A percentile compares a stretch with the other conserved stretches of the same genome.
Evolutionary conservation across 2,797 vertebrate species (phyloP).

Genomic region (Acridotheres tristis): DNA sequence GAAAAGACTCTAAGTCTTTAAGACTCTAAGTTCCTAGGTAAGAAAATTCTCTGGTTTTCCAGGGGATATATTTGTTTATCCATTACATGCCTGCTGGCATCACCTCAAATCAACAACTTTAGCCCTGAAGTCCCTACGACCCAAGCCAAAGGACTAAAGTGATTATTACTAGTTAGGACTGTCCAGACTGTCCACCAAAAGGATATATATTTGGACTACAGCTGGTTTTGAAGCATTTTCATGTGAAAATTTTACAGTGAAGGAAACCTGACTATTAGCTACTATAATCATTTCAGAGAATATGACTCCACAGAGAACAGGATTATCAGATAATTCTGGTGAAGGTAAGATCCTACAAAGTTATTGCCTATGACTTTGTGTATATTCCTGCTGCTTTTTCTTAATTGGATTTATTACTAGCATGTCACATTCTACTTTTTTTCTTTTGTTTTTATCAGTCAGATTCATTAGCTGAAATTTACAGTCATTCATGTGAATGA

Average conservation of each 20-base stretch:
- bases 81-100: background rate
- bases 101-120: background rate
- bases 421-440: background rate
- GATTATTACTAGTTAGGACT: background rate
- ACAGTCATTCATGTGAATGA: background rate
- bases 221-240: background rate
- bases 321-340: background rate
- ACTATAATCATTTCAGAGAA: background rate
- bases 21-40: too few relatives aligned
- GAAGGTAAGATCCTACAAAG: background rate
- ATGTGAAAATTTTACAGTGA: background rate
- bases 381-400: background rate
- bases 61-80: background rate
- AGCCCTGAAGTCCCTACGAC: background rate
- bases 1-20: background rate
- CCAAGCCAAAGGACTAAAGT: background rate
- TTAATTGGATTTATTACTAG: background rate
- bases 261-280: background rate
- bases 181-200: background rate
- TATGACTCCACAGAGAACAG: background rate
- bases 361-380: background rate
- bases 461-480: background rate
- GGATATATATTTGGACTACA: background rate
- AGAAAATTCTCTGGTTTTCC: background rate
- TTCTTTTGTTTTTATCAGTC: background rate